phyloP scores from a whole-genome alignment of 2,797 vertebrate species.

The Mastacembelus armatus region DNA sequence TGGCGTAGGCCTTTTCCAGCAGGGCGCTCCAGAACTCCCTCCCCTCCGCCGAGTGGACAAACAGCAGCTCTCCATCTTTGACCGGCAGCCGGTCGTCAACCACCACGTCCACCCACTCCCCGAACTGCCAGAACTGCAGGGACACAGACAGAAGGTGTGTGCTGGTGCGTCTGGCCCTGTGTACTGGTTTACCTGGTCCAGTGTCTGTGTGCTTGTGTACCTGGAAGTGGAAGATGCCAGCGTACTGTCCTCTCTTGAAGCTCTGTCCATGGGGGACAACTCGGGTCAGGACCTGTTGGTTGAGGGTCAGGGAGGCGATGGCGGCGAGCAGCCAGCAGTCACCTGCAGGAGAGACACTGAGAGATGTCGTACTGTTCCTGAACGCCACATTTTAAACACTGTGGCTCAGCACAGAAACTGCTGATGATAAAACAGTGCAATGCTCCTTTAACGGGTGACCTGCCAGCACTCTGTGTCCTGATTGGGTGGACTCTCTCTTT shows the following conservation, averaged over 20 bases:
- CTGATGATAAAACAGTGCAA: too few species aligned
- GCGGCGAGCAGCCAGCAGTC: constrained; percentile 95
- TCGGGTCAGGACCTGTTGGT: constrained; percentile 87
- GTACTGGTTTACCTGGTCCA: neutral
- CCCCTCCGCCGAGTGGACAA: constrained; percentile 90
- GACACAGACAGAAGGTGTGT: neutral
- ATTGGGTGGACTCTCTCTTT: neutral
- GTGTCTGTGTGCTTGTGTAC: constrained; percentile 57
- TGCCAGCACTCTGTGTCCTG: neutral
- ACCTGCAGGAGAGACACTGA: constrained; percentile 72
- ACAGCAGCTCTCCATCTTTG: constrained; percentile 88
- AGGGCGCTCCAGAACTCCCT: constrained; percentile 92
- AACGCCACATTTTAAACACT: too few species aligned
- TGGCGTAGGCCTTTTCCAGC: constrained; percentile 93
- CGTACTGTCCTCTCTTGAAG: constrained; percentile 86
- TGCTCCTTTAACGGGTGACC: neutral
- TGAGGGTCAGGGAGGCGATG: constrained; percentile 92
- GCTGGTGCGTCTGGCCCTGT: too few species aligned
- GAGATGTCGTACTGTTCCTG: too few species aligned
- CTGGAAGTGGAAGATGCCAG: constrained; percentile 94
- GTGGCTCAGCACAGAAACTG: too few species aligned
- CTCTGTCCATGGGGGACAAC: constrained; percentile 89
- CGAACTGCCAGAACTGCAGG: constrained; percentile 92
- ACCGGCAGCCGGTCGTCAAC: constrained; percentile 90
- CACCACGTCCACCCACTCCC: constrained; percentile 93